A percentile compares a stretch with the other conserved stretches of the same genome.
Evolutionary conservation across 2,888 invertebrate genomes (phyloP).

Genomic region (Eurytoma californica): DNA sequence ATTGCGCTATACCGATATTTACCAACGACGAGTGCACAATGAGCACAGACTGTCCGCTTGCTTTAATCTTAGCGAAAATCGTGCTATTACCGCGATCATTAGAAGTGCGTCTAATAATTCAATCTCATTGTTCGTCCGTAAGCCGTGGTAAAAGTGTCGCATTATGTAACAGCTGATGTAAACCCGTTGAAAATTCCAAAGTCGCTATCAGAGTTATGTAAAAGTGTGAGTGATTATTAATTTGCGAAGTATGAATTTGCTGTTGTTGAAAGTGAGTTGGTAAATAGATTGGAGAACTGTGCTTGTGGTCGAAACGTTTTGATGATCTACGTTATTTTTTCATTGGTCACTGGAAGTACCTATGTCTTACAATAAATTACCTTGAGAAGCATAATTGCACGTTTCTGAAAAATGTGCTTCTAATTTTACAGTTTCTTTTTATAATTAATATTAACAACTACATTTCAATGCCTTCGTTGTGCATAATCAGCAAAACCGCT

Average conservation of each 20-base stretch:
- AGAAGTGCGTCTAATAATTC: conserved; percentile 19
- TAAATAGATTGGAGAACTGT: too few species aligned
- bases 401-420: neutral
- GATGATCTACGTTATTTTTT: neutral
- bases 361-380: neutral
- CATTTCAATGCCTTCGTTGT: neutral
- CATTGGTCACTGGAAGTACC: neutral
- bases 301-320: neutral
- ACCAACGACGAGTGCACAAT: conserved; percentile 32
- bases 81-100: conserved; percentile 18
- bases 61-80: conserved; percentile 29
- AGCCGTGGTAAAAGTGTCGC: conserved; percentile 29
- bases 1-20: conserved; percentile 3
- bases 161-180: conserved; percentile 29
- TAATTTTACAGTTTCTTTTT: neutral
- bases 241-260: conserved; percentile 4
- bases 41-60: neutral
- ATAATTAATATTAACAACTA: conserved; percentile 14
- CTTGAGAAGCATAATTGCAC: neutral
- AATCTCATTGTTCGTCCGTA: conserved; percentile 13
- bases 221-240: conserved; percentile 2
- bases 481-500: conserved; percentile 16
- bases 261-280: too few species aligned
- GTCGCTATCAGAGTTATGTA: neutral
- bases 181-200: conserved; percentile 7